Base-by-base conservation (phyloP, 2,113 vertebrate species). In the Ancistrus triradiatus region DNA sequence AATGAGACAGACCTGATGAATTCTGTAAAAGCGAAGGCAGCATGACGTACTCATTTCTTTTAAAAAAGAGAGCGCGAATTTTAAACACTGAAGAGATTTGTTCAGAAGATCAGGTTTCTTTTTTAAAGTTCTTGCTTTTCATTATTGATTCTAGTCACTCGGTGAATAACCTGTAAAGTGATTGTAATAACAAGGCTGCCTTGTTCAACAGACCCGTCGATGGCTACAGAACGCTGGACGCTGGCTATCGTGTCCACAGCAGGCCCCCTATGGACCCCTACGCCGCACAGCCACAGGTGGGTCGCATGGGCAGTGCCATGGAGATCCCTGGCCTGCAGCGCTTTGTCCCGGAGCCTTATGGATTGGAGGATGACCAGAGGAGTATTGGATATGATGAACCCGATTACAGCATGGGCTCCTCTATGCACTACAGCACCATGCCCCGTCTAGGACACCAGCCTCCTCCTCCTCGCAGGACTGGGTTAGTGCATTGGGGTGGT, bases 301-400 rank as follows among this genome's bases (percentile, higher is more conserved):
- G 81, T 1, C 92, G 92, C 0, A 87, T 94, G 1, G 95, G 93
- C 46, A 95, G 93, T 77, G 91, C 87, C 1, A 70, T 94, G 84
- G 95, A 97, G 84, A 86, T 97, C 14, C 82, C 85, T 2, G 69
- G 79, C 43, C 63, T 87, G 1, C 91, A 87, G 27, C 88, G 93
- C 25, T 98, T 94, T 76, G 86, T 94, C 33, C 81, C 94, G 0
- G 93, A 98, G 49, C 88, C 92, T 0, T 97, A 97, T 0, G 94
- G 93, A 43, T 77, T 98, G 43, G 95, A 97, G 74, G 95, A 98
- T 0, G 95, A 98, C 76, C 92, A 94, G 74, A 91, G 92, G 68
- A 98, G 95, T n/a, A 59, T 95, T 74, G 94, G 92, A 59, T 97
- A 89, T 0, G 94, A 98, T 2, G 95, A 97, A 0, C 80, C 91